Evolutionary conservation across 2,113 vertebrate genomes (phyloP).

Genomic region (Sturnus vulgaris): DNA sequence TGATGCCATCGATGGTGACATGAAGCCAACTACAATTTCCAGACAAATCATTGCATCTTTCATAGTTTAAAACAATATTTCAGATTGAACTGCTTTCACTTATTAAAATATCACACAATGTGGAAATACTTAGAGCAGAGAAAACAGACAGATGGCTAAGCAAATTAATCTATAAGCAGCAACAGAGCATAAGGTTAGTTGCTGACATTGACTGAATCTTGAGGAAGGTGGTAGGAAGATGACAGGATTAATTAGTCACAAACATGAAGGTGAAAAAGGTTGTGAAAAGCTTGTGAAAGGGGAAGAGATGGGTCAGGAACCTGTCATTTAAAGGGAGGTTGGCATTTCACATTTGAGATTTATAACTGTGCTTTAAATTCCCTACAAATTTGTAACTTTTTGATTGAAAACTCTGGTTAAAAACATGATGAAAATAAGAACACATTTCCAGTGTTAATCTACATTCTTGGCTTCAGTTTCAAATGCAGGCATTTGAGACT

Average conservation of each 20-base stretch:
- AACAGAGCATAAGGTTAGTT: slow-evolving; percentile 52
- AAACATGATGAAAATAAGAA: neutral
- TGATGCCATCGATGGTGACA: neutral
- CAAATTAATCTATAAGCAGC: slow-evolving; percentile 66
- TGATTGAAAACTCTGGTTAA: neutral
- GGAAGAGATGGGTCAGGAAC: neutral
- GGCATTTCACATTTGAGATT: neutral
- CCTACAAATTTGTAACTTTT: neutral
- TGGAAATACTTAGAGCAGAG: slow-evolving; percentile 21
- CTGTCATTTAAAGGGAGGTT: neutral
- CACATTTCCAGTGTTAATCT: neutral
- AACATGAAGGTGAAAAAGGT: slow-evolving; percentile 42
- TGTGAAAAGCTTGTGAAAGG: neutral
- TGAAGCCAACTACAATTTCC: slow-evolving; percentile 38
- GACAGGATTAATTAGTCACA: slow-evolving; percentile 34
- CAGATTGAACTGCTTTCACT: slow-evolving; percentile 25
- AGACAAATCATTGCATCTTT: slow-evolving; percentile 53
- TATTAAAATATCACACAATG: slow-evolving; percentile 14
- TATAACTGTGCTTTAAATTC: neutral
- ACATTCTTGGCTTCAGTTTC: neutral
- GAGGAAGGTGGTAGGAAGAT: neutral
- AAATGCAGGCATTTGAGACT: neutral
- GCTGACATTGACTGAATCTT: slow-evolving; percentile 52
- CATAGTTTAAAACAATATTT: slow-evolving; percentile 59
- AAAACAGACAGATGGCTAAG: slow-evolving; percentile 67